Base-by-base conservation (phyloP, 2,797 vertebrate species). In the Serranus cabrilla region DNA sequence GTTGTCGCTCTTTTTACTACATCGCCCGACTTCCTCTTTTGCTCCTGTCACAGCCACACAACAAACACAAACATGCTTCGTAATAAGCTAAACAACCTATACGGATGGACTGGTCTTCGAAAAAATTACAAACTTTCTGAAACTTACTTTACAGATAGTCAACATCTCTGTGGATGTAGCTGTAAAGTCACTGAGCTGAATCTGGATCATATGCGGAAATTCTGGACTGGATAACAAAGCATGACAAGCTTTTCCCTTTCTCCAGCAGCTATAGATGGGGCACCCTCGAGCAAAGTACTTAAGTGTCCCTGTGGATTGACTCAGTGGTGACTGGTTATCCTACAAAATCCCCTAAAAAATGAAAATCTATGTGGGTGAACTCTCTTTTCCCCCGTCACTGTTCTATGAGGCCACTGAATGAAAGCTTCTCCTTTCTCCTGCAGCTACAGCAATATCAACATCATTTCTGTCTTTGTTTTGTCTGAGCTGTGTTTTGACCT, bases 311-410 rank as follows among this genome's bases (percentile, higher is more conserved):
- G 61, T 65, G 52, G 62, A 78, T 39, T 68, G 46, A 62, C 25
- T 45, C 5, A 3, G 14, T 25, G 34, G 27, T 69, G 68, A n/a
- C 54, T 40, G 51, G 37, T 52, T 70, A 76, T 70, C 31, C 51
- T 25, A 42, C 34, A 71, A 63, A 71, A 72, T 60, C 58, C 62
- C 20, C 11, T 20, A n/a, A 76, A 58, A 60, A 80, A 71, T 49
- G 11, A 49, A 60, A 80, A 77, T 45, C 14, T 43, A 40, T 63
- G 43, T 27, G n/a, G 40, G 12, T 45, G 47, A 77, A 46, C 18
- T 25, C 4, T 31, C 12, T 51, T 64, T 21, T 10, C 5, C 18
- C 11, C 27, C 59, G 11, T 2, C 37, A 43, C 37, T 47, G 17
- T 34, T 62, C 25, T 71, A 11, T 40, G 7, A 74, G 55, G 60